Conservation (phyloP, 2,113 vertebrate species). For the Tragelaphus scriptus region DNA sequence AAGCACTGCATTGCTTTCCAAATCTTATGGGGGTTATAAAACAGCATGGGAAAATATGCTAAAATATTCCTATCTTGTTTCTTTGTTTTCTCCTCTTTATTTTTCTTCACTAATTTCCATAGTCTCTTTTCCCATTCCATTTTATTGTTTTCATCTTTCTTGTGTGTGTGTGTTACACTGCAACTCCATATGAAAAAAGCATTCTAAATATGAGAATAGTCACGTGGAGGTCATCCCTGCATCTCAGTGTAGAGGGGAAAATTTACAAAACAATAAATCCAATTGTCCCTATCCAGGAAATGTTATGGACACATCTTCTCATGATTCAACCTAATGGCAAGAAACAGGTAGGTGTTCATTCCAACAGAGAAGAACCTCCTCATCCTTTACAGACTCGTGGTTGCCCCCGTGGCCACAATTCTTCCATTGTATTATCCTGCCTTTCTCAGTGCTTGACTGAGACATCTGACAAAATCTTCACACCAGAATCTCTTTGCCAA, state of each 20-base stretch:
- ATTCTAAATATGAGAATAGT: not conserved
- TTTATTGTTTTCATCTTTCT: not conserved
- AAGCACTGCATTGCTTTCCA: not conserved
- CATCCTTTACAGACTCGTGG: not conserved
- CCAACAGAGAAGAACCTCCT: not conserved
- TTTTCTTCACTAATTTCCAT: not conserved
- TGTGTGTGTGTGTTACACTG: not conserved
- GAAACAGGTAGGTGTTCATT: fast-evolving
- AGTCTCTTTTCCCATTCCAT: not conserved
- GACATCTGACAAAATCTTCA: not conserved
- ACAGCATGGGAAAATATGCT: not conserved
- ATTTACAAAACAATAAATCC: not conserved
- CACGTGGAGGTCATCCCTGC: not conserved
- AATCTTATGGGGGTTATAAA: not conserved
- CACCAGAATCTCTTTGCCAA: fast-evolving
- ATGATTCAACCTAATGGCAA: not conserved
- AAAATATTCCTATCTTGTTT: not conserved
- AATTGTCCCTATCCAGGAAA: not conserved
- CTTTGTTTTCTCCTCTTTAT: not conserved
- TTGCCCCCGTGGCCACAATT: fast-evolving
- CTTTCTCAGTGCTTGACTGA: not conserved
- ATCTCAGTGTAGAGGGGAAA: not conserved
- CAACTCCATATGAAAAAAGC: not conserved
- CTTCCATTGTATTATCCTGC: fast-evolving
- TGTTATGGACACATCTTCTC: not conserved